Percentiles rank a stretch among this genome's conserved stretches.
Evolutionary conservation across 2,888 invertebrate species (phyloP).

Genomic region (Thelaira solivaga): DNA sequence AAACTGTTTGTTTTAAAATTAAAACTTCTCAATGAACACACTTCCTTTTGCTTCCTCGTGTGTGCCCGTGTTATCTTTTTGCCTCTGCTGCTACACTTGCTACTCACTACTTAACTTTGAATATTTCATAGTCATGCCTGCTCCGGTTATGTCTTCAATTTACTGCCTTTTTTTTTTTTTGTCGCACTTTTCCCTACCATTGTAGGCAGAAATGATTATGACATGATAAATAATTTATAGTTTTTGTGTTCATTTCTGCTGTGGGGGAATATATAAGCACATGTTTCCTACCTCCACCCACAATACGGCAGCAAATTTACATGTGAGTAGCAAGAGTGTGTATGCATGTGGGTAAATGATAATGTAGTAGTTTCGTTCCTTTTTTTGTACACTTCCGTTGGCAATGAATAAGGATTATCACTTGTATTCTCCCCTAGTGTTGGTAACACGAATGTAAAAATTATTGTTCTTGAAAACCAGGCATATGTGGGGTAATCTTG

Average conservation of each 20-base stretch:
- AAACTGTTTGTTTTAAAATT: no score
- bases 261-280: no score
- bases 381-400: slow-evolving; percentile 52
- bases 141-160: neutral
- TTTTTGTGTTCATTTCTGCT: neutral
- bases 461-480: slow-evolving; percentile 30
- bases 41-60: neutral
- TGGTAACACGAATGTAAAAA: neutral
- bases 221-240: slow-evolving; percentile 47
- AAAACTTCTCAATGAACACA: neutral
- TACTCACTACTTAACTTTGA: neutral
- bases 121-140: neutral
- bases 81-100: neutral
- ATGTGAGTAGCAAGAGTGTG: neutral
- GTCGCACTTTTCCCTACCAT: neutral
- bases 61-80: neutral
- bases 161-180: no score
- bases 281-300: neutral
- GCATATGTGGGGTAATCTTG: slow-evolving; percentile 30
- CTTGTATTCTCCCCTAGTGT: slow-evolving; percentile 10
- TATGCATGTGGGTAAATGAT: neutral
- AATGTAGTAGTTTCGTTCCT: neutral
- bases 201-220: slow-evolving; percentile 13
- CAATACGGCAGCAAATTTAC: neutral
- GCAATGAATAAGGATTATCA: slow-evolving; percentile 60